Evolutionary conservation across 2,888 invertebrate genomes (phyloP), one percentile per base, ranked within the genome.

Genomic region (Micoletzkya japonica): DNA sequence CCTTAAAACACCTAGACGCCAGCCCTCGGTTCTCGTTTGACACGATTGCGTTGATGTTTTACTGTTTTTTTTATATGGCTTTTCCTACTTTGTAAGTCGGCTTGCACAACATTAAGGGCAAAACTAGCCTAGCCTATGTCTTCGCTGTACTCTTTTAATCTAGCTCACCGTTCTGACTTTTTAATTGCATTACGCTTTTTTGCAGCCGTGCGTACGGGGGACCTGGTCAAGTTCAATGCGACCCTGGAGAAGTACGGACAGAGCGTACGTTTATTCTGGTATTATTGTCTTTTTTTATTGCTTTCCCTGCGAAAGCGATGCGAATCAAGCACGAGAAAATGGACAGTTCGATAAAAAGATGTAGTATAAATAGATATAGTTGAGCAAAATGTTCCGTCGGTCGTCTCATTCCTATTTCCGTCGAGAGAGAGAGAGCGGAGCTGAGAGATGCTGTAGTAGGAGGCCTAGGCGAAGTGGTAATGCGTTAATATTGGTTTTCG

Each of bases 221-320:
- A 97, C 87, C 89, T 99, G 56, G 93, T 92, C 77, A 90, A 93
- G 76, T 98, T 98, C 87, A 93, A 94, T 36, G 93, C 94, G 87
- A 95, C 95, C 0, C 88, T 97, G 69, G 92, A 93, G 80, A 92
- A 93, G 84, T 94, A 91, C 87, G 93, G 64, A 3, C 64, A 66
- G 64, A 37, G 39, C 17, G 54, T 44, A 20, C 10, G 44, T 44
- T n/a, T 14, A 44, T 44, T 44, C 14, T 14, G 10, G 10, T 10
- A 44, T 44, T 44, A 44, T 44, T 20, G 44, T 14, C 20, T 44
- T 10, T 14, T 44, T 44, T 44, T 44, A 20, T 44, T 44, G 14
- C 20, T 44, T 20, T 14, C 20, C 20, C 14, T 44, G 59, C 44
- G 39, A 39, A n/a, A n/a, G n/a, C n/a, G n/a, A n/a, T n/a, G n/a